phyloP scores from a whole-genome alignment of 2,888 invertebrate species.

The Gymnoscelis rufifasciata region DNA sequence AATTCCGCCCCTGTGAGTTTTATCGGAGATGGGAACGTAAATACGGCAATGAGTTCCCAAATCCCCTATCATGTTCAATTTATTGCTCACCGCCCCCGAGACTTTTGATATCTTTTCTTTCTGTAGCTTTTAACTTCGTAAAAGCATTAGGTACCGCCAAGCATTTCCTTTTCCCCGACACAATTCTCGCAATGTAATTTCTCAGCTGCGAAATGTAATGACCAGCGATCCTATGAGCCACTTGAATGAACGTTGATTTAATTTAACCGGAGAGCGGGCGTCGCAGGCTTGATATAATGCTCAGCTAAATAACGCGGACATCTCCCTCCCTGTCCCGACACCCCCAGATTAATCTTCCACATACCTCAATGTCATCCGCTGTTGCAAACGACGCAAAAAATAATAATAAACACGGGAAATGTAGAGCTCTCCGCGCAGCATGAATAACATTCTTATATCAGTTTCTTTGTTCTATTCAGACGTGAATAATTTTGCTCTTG shows the following conservation, averaged over 20 bases:
- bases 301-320: slow-evolving; percentile 63
- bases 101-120: slow-evolving; percentile 36
- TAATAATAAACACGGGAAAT: slow-evolving; percentile 50
- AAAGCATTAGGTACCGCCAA: slow-evolving; percentile 22
- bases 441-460: slow-evolving; percentile 23
- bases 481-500: slow-evolving; percentile 9
- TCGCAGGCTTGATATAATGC: slow-evolving; percentile 57
- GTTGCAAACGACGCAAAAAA: slow-evolving; percentile 65
- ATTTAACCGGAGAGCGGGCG: slow-evolving; percentile 48
- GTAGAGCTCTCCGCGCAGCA: slow-evolving; percentile 31
- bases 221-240: slow-evolving; percentile 45
- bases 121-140: slow-evolving; percentile 27
- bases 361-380: slow-evolving; percentile 66
- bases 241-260: slow-evolving; percentile 59
- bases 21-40: slow-evolving; percentile 37
- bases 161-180: slow-evolving; percentile 16
- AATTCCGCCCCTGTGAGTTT: slow-evolving; percentile 39
- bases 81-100: slow-evolving; percentile 38
- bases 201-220: slow-evolving; percentile 36
- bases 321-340: slow-evolving; percentile 33
- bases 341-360: slow-evolving; percentile 62
- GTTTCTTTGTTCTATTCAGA: slow-evolving; percentile 15
- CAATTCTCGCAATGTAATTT: slow-evolving; percentile 34
- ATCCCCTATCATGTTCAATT: slow-evolving; percentile 38
- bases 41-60: slow-evolving; percentile 34